Evolutionary conservation across 2,888 invertebrate genomes (phyloP).

Genomic region (Maniola hyperantus): DNA sequence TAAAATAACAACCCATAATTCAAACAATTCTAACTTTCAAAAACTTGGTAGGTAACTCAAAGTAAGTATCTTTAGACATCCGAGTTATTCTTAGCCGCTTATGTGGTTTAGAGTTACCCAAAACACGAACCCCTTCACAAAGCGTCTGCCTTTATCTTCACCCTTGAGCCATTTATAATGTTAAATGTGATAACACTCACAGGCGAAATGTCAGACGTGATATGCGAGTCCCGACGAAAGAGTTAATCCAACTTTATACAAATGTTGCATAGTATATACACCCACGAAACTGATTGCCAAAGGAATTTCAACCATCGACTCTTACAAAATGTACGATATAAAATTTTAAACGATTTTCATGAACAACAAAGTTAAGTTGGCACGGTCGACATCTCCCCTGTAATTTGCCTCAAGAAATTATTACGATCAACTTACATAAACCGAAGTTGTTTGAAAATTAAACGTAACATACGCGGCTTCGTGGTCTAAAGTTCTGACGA

Average conservation of each 20-base stretch:
- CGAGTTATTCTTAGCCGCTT: neutral
- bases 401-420: constrained; percentile 35
- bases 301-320: neutral
- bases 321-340: neutral
- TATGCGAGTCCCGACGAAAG: constrained; percentile 35
- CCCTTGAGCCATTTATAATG: constrained; percentile 10
- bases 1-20: neutral
- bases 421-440: constrained; percentile 34
- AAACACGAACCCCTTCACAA: neutral
- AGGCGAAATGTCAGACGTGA: constrained; percentile 49
- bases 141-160: constrained; percentile 16
- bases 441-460: constrained; percentile 34
- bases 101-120: constrained; percentile 4
- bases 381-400: constrained; percentile 24
- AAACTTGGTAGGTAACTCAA: neutral
- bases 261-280: neutral
- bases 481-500: constrained; percentile 28
- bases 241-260: constrained; percentile 30
- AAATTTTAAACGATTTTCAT: constrained; percentile 42
- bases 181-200: constrained; percentile 46
- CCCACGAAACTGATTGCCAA: neutral
- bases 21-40: neutral
- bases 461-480: constrained; percentile 28
- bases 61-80: neutral
- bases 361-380: constrained; percentile 35